Base-by-base conservation (phyloP, 2,113 vertebrate species). In the Nothocercus nigrocapillus region DNA sequence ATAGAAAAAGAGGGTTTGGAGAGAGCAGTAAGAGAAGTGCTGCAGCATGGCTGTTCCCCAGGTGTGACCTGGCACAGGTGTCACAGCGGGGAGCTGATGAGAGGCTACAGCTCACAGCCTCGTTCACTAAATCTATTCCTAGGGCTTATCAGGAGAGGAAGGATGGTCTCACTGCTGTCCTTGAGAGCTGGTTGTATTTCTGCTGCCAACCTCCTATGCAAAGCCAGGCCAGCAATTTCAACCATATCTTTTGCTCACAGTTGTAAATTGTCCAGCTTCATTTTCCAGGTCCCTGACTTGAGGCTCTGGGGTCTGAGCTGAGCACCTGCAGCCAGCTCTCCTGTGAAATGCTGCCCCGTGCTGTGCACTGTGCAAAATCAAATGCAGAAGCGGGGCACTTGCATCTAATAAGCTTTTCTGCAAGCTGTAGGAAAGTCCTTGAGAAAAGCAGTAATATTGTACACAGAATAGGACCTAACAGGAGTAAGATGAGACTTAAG, bases 151-250 rank as follows among this genome's bases (percentile, higher is more conserved):
- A 93, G 66, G 61, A 90, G 38, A 79, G 32, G 16, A 24, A 84
- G 53, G 38, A 28, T 69, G 69, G 77, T 61, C 86, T 93, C 83
- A 72, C 66, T 4, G 1, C 38, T 64, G 74, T 82, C 83, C 91
- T 93, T 94, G 86, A 90, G 92, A 84, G 32, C 6, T 73, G 66
- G n/a, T 36, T 73, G 42, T 53, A 93, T 90, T 96, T 97, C 89
- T 93, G 83, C 62, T 64, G 62, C 62, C 95, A 89, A 90, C 27
- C 34, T 93, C 42, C 69, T 79, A 21, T 13, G 62, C 74, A 82
- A 89, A 95, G 91, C 86, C 72, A 90, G 58, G 86, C 74, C 84
- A 95, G 86, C 61, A 95, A 30, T 92, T 94, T 93, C 66, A 40
- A 56, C 51, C 61, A 86, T 19, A 34, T 86, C 69, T 20, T 81